Percentiles rank a stretch among this genome's conserved stretches.
These are phyloP conservation scores for Brachionus paranguensis DNA, from an alignment of 1,140 invertebrate species.

Conservation along the genomic window DNA sequence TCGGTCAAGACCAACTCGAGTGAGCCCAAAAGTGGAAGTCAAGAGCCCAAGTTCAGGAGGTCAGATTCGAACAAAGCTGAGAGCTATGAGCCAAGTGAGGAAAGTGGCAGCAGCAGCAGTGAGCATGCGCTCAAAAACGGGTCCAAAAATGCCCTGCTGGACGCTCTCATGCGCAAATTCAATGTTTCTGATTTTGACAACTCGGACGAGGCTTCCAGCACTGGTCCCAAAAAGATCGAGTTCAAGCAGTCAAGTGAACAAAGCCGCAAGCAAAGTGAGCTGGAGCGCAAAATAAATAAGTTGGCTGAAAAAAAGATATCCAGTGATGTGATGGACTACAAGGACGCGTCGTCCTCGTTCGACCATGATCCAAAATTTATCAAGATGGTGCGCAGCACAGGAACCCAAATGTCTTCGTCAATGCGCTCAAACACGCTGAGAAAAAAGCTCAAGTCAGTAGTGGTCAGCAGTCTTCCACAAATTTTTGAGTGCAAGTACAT, in stretches of 20 bases:
- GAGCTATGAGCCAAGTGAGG: conserved; percentile 5
- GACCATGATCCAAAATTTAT: conserved; percentile 30
- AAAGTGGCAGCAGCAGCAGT: conserved; percentile 3
- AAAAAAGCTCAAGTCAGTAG: conserved; percentile 3
- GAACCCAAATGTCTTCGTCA: background rate
- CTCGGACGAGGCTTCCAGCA: background rate
- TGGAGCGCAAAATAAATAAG: conserved; percentile 10
- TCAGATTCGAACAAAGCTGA: background rate
- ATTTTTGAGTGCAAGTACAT: conserved; percentile 25
- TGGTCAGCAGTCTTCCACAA: background rate
- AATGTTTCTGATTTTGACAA: conserved; percentile 5
- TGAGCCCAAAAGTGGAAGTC: background rate
- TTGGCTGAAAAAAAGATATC: background rate
- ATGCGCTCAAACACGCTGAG: background rate
- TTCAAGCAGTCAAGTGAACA: background rate
- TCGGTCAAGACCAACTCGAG: conserved; percentile 15
- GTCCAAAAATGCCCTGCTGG: background rate
- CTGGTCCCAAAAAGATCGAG: background rate
- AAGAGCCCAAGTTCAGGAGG: background rate
- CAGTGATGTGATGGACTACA: background rate
- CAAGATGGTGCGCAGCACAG: conserved; percentile 22
- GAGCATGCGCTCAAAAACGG: conserved; percentile 1
- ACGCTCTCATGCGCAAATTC: conserved; percentile 14
- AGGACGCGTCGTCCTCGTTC: background rate
- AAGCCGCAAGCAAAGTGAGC: background rate